Percentiles rank a stretch among this genome's conserved stretches.
Evolutionary conservation across 2,113 vertebrate genomes (phyloP).

Genomic region (Tragelaphus imberbis): DNA sequence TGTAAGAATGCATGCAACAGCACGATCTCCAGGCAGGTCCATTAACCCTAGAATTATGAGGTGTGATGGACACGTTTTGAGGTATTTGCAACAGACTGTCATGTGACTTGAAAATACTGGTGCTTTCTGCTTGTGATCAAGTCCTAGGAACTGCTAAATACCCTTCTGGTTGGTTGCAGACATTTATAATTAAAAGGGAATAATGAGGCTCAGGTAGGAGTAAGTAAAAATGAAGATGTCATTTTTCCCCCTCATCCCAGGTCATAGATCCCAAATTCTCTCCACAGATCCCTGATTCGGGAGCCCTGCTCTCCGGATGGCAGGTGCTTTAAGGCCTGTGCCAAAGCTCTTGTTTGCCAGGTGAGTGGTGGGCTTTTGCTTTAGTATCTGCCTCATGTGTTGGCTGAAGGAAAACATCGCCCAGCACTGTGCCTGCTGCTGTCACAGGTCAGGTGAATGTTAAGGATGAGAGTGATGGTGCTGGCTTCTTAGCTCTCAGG

Average conservation of each 20-base stretch:
- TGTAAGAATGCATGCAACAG: background rate
- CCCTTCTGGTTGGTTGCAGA: background rate
- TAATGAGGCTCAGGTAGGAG: background rate
- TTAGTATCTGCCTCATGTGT: background rate
- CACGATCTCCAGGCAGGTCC: background rate
- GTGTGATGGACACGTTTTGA: background rate
- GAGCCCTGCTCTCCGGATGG: background rate
- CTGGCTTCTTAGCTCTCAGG: background rate
- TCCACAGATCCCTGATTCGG: background rate
- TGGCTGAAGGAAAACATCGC: background rate
- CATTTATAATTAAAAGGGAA: background rate
- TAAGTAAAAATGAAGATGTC: background rate
- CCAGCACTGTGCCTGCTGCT: fast-evolving
- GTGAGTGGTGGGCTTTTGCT: background rate
- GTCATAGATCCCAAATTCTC: background rate
- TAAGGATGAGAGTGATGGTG: background rate
- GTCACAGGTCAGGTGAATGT: background rate
- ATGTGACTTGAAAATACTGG: background rate
- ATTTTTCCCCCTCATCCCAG: background rate
- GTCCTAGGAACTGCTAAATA: background rate
- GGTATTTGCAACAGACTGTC: background rate
- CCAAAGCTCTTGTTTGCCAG: background rate
- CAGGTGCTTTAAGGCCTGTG: background rate
- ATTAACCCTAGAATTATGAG: background rate
- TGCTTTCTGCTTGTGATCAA: background rate